Evolutionary conservation across 1,140 invertebrate genomes (phyloP).

Genomic region (Cherax destructor): DNA sequence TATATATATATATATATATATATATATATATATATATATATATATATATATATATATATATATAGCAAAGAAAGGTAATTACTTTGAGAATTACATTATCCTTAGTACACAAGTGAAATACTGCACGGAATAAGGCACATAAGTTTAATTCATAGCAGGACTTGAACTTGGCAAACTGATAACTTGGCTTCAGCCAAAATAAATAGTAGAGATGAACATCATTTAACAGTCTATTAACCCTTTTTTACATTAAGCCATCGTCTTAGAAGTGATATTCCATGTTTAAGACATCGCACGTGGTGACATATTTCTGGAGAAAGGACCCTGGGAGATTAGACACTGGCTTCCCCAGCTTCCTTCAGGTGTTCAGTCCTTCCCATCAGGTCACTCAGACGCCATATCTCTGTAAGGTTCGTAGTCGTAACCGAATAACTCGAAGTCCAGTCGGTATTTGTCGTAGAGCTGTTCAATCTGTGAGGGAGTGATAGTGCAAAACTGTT

Average conservation of each 20-base stretch:
- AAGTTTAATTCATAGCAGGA: no score
- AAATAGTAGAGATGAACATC: not conserved
- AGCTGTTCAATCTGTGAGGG: slow-evolving; percentile 51
- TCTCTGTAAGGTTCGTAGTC: slow-evolving; percentile 40
- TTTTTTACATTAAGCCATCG: no score
- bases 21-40: slow-evolving; percentile 41
- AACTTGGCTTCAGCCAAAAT: not conserved
- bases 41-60: slow-evolving; percentile 19
- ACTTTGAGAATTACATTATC: no score
- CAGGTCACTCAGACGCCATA: slow-evolving; percentile 12
- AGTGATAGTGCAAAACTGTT: not conserved
- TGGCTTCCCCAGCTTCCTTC: no score
- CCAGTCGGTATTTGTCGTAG: slow-evolving; percentile 53
- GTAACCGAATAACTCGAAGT: slow-evolving; percentile 62
- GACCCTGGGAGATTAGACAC: no score
- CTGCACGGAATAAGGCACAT: no score
- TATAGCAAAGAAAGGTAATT: no score
- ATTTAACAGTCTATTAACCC: not conserved
- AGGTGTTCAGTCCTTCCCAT: not conserved
- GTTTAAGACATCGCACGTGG: no score
- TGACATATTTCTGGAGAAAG: no score
- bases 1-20: slow-evolving; percentile 44
- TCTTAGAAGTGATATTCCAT: no score
- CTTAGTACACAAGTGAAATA: no score
- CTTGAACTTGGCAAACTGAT: no score